These are phyloP conservation scores for Galerucella pusilla DNA, from an alignment of 2,888 invertebrate species.

Conservation along the genomic window DNA sequence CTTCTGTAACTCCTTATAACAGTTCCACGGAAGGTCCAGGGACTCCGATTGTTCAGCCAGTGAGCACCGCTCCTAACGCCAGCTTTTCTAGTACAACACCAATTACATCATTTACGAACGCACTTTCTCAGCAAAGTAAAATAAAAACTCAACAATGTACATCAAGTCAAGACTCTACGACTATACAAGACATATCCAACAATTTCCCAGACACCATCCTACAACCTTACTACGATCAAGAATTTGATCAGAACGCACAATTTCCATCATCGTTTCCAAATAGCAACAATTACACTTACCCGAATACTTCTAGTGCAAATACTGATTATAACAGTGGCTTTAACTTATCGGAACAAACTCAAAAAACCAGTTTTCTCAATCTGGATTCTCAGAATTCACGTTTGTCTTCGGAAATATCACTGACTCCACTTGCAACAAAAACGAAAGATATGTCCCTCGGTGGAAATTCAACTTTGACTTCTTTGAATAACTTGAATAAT, in stretches of 20 bases:
- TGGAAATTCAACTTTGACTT: constrained; percentile 27
- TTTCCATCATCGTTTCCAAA: constrained; percentile 48
- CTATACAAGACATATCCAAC: constrained; percentile 49
- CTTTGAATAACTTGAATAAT: constrained; percentile 8
- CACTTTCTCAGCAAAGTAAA: constrained; percentile 41
- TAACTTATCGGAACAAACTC: constrained; percentile 40
- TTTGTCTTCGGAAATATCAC: constrained; percentile 50
- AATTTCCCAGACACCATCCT: constrained; percentile 49
- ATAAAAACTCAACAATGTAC: constrained; percentile 31
- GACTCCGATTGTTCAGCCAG: constrained; percentile 17
- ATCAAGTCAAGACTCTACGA: constrained; percentile 44
- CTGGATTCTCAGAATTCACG: constrained; percentile 48
- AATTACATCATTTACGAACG: constrained; percentile 44
- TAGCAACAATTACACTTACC: constrained; percentile 47
- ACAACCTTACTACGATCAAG: constrained; percentile 49
- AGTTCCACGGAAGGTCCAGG: constrained; percentile 47
- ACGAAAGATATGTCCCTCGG: constrained; percentile 27
- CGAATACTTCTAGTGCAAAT: constrained; percentile 39
- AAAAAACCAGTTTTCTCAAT: constrained; percentile 48
- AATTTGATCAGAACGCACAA: constrained; percentile 51
- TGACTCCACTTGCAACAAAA: constrained; percentile 43
- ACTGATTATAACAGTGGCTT: constrained; percentile 40
- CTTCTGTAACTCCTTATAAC: constrained; percentile 67
- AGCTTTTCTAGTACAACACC: constrained; percentile 37
- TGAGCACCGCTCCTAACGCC: constrained; percentile 14